A percentile compares a stretch with the other conserved stretches of the same genome.
phyloP scores from a whole-genome alignment of 2,113 vertebrate species.

The Sturnus vulgaris region DNA sequence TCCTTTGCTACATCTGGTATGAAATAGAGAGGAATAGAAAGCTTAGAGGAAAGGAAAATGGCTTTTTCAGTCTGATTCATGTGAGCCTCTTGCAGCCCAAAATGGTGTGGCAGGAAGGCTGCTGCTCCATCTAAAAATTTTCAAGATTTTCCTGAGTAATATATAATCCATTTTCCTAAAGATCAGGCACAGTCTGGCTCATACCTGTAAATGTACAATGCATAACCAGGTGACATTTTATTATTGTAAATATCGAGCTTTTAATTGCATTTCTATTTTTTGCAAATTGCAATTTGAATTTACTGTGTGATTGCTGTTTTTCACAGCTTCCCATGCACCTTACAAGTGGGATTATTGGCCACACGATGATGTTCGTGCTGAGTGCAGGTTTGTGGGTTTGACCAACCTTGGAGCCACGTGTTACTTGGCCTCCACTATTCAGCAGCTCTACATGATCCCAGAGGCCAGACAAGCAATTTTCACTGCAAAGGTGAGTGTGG shows the following conservation, averaged over 20 bases:
- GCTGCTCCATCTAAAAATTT: not conserved
- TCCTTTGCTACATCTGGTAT: not conserved
- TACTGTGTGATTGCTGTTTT: not conserved
- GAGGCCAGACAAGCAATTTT: slow-evolving; percentile 97
- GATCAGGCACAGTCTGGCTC: not conserved
- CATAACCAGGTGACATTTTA: not conserved
- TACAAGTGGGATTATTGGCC: slow-evolving; percentile 99
- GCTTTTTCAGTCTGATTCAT: not conserved
- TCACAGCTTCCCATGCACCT: slow-evolving; percentile 91
- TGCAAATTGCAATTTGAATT: not conserved
- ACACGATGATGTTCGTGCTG: slow-evolving; percentile 94
- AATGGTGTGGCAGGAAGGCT: not conserved
- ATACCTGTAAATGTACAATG: not conserved
- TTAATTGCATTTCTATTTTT: not conserved
- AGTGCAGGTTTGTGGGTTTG: slow-evolving; percentile 94
- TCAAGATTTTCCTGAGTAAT: not conserved
- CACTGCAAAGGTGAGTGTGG: slow-evolving; percentile 86
- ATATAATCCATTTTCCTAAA: not conserved
- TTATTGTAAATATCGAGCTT: not conserved
- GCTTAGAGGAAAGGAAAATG: not conserved
- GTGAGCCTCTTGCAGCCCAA: not conserved
- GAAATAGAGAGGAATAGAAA: not conserved
- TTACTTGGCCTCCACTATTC: slow-evolving; percentile 98
- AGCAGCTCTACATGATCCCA: slow-evolving; percentile 98
- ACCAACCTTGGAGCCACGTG: slow-evolving; percentile 98